phyloP scores from a whole-genome alignment of 1,140 invertebrate genomes.

The Caenorhabditis brenneri region DNA sequence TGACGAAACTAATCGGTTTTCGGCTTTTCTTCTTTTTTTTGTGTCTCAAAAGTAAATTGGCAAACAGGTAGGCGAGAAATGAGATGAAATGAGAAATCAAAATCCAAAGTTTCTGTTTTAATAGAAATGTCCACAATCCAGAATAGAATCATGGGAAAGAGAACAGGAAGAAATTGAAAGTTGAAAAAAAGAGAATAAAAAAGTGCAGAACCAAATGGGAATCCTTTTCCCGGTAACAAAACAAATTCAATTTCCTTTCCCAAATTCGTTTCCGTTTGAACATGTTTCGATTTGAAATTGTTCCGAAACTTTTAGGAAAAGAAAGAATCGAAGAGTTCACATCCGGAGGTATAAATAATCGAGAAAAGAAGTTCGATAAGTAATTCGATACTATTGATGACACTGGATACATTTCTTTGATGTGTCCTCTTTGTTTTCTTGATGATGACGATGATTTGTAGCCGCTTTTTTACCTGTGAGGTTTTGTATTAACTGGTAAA shows the following conservation, averaged over 20 bases:
- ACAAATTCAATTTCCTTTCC: not conserved
- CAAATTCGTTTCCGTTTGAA: not conserved
- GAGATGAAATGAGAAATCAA: not conserved
- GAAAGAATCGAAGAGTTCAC: not conserved
- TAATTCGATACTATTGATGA: conserved; percentile 8
- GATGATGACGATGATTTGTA: conserved; percentile 27
- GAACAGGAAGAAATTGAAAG: not conserved
- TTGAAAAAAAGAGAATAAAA: not conserved
- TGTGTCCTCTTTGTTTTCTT: conserved; percentile 32
- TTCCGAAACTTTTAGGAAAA: not conserved
- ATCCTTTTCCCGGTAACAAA: not conserved
- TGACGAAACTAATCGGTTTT: conserved; percentile 23
- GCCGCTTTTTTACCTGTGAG: not conserved
- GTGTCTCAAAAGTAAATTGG: conserved; percentile 19
- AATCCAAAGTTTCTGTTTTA: not conserved
- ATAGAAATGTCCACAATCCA: not conserved
- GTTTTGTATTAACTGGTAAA: not conserved
- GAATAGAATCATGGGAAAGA: not conserved
- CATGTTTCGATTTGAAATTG: not conserved
- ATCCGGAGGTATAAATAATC: conserved; percentile 7
- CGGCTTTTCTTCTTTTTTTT: not conserved
- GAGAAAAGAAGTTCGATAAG: conserved; percentile 4
- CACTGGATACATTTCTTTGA: conserved; percentile 30
- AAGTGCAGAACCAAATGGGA: not conserved
- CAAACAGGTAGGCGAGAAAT: conserved; percentile 32